Evolutionary conservation across 2,797 vertebrate species (phyloP), one percentile per base, ranked within the genome.

Genomic region (Cheirogaleus major): DNA sequence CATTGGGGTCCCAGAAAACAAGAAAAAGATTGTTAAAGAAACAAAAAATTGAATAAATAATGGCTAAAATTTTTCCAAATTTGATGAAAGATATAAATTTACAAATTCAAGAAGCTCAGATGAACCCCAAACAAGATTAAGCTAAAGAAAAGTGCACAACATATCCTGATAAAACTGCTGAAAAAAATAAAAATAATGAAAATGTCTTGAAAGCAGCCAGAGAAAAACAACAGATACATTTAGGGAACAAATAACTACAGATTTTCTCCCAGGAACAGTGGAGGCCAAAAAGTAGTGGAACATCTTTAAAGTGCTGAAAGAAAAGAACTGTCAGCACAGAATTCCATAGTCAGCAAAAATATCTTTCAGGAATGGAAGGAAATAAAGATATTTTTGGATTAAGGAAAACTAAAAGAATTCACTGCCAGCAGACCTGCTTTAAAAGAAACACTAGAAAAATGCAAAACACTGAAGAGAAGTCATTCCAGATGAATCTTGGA

Each of bases 31-130:
- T 38, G 52, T 65, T 22, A 23, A 8, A 95, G 81, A 45, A 78
- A 91, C n/a, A 91, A 83, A 83, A 7, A 63, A 17, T 8, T 75
- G 12, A 96, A 50, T 84, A 84, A 65, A 87, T 82, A 79, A 83
- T 52, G 17, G 5, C 69, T 91, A 25, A 45, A 52, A 32, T 3
- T 17, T 69, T 86, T 90, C n/a, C 32, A 85, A 57, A 90, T 82
- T 86, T 89, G 52, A 17, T n/a, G 52, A 90, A 96, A 90, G 12
- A 70, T 14, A 61, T 38, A 65, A 27, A 76, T 79, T 79, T 82
- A 87, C 1, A 82, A 86, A 75, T 93, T 81, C 18, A 23, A 81
- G 89, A 79, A 61, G 7, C 20, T 95, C 14, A n/a, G 45, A 59
- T 87, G 35, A 94, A 72, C 12, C 18, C 48, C 75, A 82, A 91